Conservation (phyloP, 2,797 vertebrate species). For the Tarsius wallacei region DNA sequence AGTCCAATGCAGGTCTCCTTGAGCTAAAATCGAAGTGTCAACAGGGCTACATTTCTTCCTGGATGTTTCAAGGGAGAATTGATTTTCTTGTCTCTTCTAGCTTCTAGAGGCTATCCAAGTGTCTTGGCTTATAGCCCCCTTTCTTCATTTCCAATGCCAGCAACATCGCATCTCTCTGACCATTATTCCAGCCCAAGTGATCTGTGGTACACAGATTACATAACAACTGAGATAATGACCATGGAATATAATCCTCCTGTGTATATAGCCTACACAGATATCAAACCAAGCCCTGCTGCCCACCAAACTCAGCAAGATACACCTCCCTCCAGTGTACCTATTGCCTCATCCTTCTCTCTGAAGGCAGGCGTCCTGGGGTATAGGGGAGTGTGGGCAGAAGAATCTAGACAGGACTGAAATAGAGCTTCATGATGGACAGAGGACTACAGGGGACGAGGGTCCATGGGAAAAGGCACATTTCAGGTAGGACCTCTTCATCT, state of each 20-base stretch:
- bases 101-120: not conserved
- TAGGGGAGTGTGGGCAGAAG: not conserved
- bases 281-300: not conserved
- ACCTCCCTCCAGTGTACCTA: not conserved
- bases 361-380: not conserved
- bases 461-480: not conserved
- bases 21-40: not conserved
- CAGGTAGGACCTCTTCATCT: not conserved
- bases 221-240: not conserved
- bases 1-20: not conserved
- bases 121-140: not conserved
- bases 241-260: not conserved
- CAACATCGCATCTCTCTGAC: too few species aligned
- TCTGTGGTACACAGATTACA: not conserved
- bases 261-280: not conserved
- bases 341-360: not conserved
- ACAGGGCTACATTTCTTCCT: not conserved
- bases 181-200: not conserved
- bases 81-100: constrained; percentile 20
- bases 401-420: not conserved
- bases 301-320: not conserved
- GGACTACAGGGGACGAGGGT: not conserved
- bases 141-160: constrained; percentile 6
- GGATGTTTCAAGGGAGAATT: not conserved
- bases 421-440: not conserved